Percentiles rank a stretch among this genome's conserved stretches.
phyloP scores from a whole-genome alignment of 2,797 vertebrate species.

The Lacerta viridis region DNA sequence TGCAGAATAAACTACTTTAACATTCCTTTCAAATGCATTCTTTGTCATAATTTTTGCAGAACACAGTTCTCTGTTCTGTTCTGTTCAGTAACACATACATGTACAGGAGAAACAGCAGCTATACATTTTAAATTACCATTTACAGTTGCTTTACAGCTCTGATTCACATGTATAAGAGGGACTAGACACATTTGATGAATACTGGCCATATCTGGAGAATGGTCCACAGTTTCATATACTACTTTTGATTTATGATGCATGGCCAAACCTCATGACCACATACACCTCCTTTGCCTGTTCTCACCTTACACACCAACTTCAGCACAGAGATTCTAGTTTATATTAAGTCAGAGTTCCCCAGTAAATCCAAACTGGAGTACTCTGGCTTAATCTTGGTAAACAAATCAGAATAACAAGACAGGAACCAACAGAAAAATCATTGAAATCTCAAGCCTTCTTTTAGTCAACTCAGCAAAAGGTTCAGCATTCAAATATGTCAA shows the following conservation, averaged over 20 bases:
- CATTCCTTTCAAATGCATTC: slow-evolving; percentile 18
- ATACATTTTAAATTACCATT: not conserved
- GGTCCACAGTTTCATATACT: not conserved
- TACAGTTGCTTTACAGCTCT: not conserved
- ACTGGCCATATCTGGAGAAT: not conserved
- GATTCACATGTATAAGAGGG: not conserved
- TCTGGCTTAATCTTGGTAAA: not conserved
- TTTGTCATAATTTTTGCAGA: slow-evolving; percentile 21
- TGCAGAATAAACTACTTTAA: slow-evolving; percentile 57
- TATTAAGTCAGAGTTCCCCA: not conserved
- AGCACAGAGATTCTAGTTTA: not conserved
- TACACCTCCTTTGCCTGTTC: not conserved
- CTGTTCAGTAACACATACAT: not conserved
- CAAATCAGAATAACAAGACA: not conserved
- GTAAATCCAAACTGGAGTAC: not conserved
- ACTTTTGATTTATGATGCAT: not conserved
- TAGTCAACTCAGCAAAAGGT: not conserved
- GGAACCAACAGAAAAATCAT: not conserved
- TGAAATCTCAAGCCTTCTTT: not conserved
- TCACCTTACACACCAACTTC: not conserved
- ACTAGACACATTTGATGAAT: not conserved
- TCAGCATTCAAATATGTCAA: not conserved
- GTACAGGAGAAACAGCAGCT: too few relatives aligned
- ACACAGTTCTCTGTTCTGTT: not conserved
- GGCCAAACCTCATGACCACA: not conserved